Conservation (phyloP, 2,113 vertebrate genomes). For the Phainopepla nitens region DNA sequence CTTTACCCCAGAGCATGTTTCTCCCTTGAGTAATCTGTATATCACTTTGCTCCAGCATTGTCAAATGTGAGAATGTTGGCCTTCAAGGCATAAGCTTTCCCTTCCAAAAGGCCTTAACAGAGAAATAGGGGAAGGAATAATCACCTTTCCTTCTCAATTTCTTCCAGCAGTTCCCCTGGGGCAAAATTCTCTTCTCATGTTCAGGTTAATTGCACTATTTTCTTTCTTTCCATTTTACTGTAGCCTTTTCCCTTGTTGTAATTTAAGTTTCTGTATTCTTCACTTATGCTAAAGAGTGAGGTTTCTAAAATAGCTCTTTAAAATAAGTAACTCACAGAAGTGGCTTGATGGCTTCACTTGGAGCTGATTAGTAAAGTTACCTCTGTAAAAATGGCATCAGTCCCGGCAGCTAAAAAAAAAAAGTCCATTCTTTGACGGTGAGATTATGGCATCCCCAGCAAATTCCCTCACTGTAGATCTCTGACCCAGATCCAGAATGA, state of each 20-base stretch:
- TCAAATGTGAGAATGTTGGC: neutral
- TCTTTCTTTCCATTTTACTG: neutral
- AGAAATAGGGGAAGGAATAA: neutral
- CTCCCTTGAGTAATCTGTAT: neutral
- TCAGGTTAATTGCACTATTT: neutral
- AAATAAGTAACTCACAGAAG: neutral
- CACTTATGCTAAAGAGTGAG: neutral
- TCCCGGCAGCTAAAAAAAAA: no score
- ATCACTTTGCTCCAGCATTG: neutral
- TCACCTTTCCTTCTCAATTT: neutral
- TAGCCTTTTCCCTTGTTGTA: neutral
- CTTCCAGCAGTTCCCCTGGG: neutral
- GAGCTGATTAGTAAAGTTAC: neutral
- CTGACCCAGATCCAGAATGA: neutral
- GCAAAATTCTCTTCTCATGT: neutral
- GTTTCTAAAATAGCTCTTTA: neutral
- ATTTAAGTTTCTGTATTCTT: neutral
- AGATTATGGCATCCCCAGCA: neutral
- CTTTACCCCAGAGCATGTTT: neutral
- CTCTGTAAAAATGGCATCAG: neutral
- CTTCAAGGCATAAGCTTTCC: neutral
- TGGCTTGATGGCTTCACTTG: neutral
- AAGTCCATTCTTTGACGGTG: neutral
- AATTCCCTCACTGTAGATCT: neutral
- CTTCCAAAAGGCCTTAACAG: neutral